Percentiles rank a stretch among this genome's conserved stretches.
phyloP scores from a whole-genome alignment of 1,140 invertebrate genomes.

The Batillaria attramentaria region DNA sequence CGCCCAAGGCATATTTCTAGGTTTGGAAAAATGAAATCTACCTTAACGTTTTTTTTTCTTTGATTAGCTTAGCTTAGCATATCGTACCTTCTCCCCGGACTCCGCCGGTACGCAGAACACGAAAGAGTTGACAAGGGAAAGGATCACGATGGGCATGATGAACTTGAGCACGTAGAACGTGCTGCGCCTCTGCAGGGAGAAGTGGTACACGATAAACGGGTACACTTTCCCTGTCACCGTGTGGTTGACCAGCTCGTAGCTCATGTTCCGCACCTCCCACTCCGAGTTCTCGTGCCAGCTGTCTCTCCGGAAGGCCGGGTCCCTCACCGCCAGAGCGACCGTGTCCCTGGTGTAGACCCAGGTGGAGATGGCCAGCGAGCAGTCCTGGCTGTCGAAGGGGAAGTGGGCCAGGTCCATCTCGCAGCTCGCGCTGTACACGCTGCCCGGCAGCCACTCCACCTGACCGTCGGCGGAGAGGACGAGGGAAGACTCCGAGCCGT shows the following conservation, averaged over 20 bases:
- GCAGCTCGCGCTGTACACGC: conserved; percentile 97
- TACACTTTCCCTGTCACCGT: background rate
- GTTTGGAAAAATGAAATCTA: too few species aligned
- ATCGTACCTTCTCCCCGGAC: conserved; percentile 40
- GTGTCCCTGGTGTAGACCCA: conserved; percentile 30
- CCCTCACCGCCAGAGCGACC: background rate
- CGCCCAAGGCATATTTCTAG: too few species aligned
- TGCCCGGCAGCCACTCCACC: conserved; percentile 95
- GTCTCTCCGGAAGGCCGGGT: conserved; percentile 9
- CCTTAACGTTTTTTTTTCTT: too few species aligned
- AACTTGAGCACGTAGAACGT: conserved; percentile 39
- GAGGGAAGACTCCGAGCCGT: background rate
- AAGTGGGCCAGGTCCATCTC: conserved; percentile 73
- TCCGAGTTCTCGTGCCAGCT: conserved; percentile 29
- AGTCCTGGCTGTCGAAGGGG: conserved; percentile 49
- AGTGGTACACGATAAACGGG: conserved; percentile 17
- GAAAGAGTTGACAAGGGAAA: conserved; percentile 50
- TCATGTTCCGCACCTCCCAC: conserved; percentile 22
- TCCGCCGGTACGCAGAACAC: conserved; percentile 56
- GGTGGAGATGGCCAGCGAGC: conserved; percentile 36
- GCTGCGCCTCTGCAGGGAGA: conserved; percentile 14
- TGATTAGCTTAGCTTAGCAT: too few species aligned
- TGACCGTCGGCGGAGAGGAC: conserved; percentile 84
- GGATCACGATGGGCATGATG: conserved; percentile 28
- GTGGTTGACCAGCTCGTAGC: background rate